These are phyloP conservation scores for Pangasius mekongensis DNA, from an alignment of 2,797 vertebrate species.

Conservation along the genomic window DNA sequence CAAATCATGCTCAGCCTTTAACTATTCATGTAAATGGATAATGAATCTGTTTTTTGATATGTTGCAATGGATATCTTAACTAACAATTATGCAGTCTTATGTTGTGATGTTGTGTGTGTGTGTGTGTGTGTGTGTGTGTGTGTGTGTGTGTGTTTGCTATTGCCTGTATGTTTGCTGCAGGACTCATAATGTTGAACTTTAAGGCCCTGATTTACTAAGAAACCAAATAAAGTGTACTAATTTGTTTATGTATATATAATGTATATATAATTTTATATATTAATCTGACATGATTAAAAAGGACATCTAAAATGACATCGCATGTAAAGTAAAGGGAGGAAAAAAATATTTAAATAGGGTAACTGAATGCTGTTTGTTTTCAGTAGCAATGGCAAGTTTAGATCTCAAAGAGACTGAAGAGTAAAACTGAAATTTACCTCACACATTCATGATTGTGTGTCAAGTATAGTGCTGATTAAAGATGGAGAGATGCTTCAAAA, in stretches of 20 bases:
- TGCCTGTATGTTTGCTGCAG: background rate
- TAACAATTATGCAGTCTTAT: background rate
- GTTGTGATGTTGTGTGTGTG: background rate
- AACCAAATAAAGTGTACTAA: background rate
- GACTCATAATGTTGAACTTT: background rate
- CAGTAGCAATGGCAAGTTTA: background rate
- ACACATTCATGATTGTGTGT: no score
- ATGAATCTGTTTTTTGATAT: background rate
- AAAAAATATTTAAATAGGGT: background rate
- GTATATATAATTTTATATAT: no score
- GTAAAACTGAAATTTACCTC: background rate
- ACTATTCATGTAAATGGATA: background rate
- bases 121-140: background rate
- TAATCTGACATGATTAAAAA: no score
- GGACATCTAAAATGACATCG: no score
- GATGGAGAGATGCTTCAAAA: background rate
- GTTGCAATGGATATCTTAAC: background rate
- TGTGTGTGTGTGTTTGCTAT: background rate
- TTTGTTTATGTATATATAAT: background rate
- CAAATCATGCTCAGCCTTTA: background rate
- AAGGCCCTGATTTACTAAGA: background rate
- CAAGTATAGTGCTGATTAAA: background rate
- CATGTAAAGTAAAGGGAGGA: background rate
- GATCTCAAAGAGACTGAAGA: background rate
- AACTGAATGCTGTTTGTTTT: background rate